phyloP scores from a whole-genome alignment of 2,888 invertebrate genomes.

The Caenorhabditis sp. region DNA sequence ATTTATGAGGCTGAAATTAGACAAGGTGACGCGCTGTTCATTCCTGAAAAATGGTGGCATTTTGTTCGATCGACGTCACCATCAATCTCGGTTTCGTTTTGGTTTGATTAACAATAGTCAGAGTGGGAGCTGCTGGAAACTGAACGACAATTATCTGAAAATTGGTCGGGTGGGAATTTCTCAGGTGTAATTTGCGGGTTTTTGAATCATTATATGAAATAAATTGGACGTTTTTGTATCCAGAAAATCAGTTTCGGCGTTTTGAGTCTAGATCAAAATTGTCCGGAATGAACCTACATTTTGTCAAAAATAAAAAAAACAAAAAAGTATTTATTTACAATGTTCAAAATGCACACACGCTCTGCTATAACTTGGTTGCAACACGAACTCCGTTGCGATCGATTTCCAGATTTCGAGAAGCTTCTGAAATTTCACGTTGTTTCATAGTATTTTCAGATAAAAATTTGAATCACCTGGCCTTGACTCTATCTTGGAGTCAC shows the following conservation, averaged over 20 bases:
- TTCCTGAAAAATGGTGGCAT: constrained; percentile 97
- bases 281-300: too few relatives aligned
- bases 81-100: constrained; percentile 96
- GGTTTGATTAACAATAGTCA: constrained; percentile 77
- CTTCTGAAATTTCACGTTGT: too few relatives aligned
- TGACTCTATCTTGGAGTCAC: not conserved
- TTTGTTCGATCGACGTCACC: constrained; percentile 86
- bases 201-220: too few relatives aligned
- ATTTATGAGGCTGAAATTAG: constrained; percentile 74
- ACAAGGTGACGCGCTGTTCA: constrained; percentile 89
- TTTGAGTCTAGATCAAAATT: too few relatives aligned
- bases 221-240: too few relatives aligned
- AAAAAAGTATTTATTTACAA: not conserved
- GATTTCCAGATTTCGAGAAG: not conserved
- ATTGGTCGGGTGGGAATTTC: not conserved
- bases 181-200: too few relatives aligned
- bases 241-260: too few relatives aligned
- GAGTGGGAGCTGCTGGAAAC: not conserved
- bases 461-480: not conserved
- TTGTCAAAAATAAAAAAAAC: too few relatives aligned
- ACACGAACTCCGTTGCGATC: not conserved
- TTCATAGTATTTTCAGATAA: not conserved
- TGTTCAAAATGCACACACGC: not conserved
- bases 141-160: not conserved
- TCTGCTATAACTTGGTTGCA: not conserved